Conservation (phyloP, 1,140 invertebrate species). For the Scaptomyza graminum region DNA sequence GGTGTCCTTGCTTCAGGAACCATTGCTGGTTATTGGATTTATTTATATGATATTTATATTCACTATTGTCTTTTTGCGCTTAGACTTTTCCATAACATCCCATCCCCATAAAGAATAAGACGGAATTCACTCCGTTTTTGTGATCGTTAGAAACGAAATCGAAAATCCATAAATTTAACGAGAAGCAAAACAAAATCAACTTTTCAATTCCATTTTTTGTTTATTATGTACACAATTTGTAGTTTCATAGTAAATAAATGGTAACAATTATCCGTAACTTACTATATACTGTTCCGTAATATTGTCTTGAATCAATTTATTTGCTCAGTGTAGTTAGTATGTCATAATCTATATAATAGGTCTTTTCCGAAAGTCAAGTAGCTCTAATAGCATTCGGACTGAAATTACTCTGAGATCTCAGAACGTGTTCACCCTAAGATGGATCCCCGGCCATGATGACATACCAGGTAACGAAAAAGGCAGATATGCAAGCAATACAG, state of each 20-base stretch:
- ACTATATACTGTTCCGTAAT: too few species aligned
- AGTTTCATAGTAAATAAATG: constrained; percentile 4
- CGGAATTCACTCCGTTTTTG: neutral
- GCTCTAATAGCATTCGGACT: too few species aligned
- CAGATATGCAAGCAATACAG: too few species aligned
- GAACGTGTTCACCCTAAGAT: too few species aligned
- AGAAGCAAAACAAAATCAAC: neutral
- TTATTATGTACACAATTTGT: neutral
- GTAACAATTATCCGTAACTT: neutral
- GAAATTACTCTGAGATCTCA: too few species aligned
- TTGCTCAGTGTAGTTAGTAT: too few species aligned
- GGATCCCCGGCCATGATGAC: too few species aligned
- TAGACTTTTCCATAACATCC: constrained; percentile 95
- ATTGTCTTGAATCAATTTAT: too few species aligned
- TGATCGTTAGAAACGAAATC: neutral
- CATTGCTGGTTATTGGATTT: constrained; percentile 93
- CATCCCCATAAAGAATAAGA: constrained; percentile 84
- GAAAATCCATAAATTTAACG: neutral
- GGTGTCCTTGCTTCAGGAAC: constrained; percentile 94
- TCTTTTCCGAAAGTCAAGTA: too few species aligned
- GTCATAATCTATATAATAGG: too few species aligned
- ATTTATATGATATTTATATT: constrained; percentile 95
- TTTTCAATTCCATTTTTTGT: neutral
- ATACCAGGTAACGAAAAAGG: too few species aligned
- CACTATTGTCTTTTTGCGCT: constrained; percentile 96